Evolutionary conservation across 2,888 invertebrate genomes (phyloP), one percentile per base, ranked within the genome.

Genomic region (Alsophila aescularia): DNA sequence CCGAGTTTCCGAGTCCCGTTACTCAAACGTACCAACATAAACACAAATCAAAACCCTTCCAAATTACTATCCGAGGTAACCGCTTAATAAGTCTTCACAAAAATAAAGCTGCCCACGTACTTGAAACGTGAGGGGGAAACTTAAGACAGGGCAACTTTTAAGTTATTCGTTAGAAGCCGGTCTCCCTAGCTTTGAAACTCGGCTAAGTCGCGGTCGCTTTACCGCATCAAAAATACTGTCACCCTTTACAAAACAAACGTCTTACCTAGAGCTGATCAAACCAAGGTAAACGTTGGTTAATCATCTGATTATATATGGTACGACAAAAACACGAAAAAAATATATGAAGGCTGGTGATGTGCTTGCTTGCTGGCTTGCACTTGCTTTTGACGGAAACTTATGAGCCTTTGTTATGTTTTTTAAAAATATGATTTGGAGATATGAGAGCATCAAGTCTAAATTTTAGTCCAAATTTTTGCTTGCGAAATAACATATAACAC

Each of bases 211-310:
- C 61, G 78, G 80, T 77, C 68, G 67, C 66, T 60, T 49, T 49
- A 62, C 76, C 77, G 74, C 75, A 75, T 72, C 78, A 78, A 80
- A 77, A 79, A 78, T 76, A 78, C 60, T 60, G 53, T 54, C 63
- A 67, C 69, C 65, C 72, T 67, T 69, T 69, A 58, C 57, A 59
- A 69, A 69, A 67, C 62, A 66, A 65, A 64, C 53, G 44, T 58
- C 59, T 61, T 55, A 60, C 51, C 43, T 55, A 62, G 66, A 53
- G 62, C n/a, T 35, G n/a, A 29, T 36, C 14, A 24, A 52, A 44
- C 18, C 14, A 40, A 15, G 18, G 16, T 41, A 31, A 42, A 42
- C 31, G 15, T 12, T 13, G 24, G 31, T 36, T 40, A 29, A 40
- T 14, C 34, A 24, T n/a, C 15, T 45, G 15, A 21, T 16, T 51